These are phyloP conservation scores for Pseudococcus jackbeardsleyi DNA, from an alignment of 2,888 invertebrate genomes.

Conservation along the genomic window DNA sequence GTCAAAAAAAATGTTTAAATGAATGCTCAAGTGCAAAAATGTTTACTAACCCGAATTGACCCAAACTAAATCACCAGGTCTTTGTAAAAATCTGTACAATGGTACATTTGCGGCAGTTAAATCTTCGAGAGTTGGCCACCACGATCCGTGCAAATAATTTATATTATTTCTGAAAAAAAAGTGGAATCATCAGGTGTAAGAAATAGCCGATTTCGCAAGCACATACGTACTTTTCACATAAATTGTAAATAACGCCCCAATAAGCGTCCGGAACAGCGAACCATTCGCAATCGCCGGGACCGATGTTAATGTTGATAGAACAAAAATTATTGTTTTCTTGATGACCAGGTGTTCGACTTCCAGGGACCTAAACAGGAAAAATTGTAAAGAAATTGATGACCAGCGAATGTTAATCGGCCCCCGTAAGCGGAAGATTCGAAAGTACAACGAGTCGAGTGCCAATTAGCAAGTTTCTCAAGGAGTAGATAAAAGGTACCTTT, in stretches of 20 bases:
- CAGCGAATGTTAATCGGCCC: slow-evolving; percentile 20
- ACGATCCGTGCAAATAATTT: slow-evolving; percentile 96
- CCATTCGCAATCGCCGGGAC: slow-evolving; percentile 99
- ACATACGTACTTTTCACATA: slow-evolving; percentile 82
- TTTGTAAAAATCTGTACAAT: slow-evolving; percentile 94
- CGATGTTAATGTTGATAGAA: slow-evolving; percentile 98
- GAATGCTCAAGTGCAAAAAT: neutral
- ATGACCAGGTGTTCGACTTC: slow-evolving; percentile 93
- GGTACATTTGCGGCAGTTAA: slow-evolving; percentile 95
- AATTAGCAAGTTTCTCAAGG: too few species aligned
- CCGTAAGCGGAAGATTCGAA: too few species aligned
- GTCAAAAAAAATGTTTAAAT: neutral
- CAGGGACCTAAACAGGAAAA: slow-evolving; percentile 77
- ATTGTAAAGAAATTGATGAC: too few species aligned
- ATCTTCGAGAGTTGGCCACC: slow-evolving; percentile 98
- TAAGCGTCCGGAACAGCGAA: slow-evolving; percentile 98
- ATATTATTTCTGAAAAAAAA: slow-evolving; percentile 80
- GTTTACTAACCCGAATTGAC: slow-evolving; percentile 84
- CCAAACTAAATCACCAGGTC: slow-evolving; percentile 99
- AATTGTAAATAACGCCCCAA: slow-evolving; percentile 94
- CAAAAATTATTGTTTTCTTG: slow-evolving; percentile 99
- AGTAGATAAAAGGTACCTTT: too few species aligned
- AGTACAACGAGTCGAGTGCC: too few species aligned
- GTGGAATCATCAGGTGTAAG: slow-evolving; percentile 16
- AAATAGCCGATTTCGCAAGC: neutral